Conservation (phyloP, 2,888 invertebrate genomes). For the Calliscelio sp. region DNA sequence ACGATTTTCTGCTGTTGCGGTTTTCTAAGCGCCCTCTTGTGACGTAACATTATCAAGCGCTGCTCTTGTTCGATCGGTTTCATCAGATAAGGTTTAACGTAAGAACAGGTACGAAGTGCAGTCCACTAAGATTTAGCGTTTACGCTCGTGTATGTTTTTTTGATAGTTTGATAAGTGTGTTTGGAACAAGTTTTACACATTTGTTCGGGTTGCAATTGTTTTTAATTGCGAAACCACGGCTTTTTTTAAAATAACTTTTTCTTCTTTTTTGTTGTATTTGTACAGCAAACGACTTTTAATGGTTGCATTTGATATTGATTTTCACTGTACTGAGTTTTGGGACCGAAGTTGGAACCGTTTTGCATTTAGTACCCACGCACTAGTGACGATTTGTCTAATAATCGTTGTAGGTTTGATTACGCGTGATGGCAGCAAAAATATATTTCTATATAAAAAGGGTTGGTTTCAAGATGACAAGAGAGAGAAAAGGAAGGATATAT, state of each 20-base stretch:
- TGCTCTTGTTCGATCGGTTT: constrained; percentile 27
- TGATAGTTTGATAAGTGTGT: too few relatives aligned
- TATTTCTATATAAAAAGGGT: constrained; percentile 60
- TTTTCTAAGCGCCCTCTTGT: constrained; percentile 29
- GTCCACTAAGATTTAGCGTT: neutral
- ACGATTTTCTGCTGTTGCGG: constrained; percentile 17
- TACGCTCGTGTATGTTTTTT: too few relatives aligned
- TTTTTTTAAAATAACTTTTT: constrained; percentile 13
- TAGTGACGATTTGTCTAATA: constrained; percentile 21
- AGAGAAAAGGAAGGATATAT: constrained; percentile 23
- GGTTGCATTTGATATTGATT: neutral
- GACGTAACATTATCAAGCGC: constrained; percentile 14
- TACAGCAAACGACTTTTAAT: too few relatives aligned
- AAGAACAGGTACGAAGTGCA: constrained; percentile 43
- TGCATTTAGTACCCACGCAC: constrained; percentile 57
- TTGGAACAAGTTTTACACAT: too few relatives aligned
- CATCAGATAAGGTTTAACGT: constrained; percentile 4
- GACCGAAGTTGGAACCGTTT: too few relatives aligned
- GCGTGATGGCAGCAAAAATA: constrained; percentile 51
- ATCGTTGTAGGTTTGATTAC: constrained; percentile 32
- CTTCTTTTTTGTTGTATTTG: too few relatives aligned
- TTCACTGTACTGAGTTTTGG: too few relatives aligned
- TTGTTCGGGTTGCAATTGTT: constrained; percentile 19
- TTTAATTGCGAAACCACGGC: constrained; percentile 21
- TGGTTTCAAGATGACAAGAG: constrained; percentile 29